phyloP scores from a whole-genome alignment of 1,140 invertebrate genomes.

The Mesaphorura yosii region DNA sequence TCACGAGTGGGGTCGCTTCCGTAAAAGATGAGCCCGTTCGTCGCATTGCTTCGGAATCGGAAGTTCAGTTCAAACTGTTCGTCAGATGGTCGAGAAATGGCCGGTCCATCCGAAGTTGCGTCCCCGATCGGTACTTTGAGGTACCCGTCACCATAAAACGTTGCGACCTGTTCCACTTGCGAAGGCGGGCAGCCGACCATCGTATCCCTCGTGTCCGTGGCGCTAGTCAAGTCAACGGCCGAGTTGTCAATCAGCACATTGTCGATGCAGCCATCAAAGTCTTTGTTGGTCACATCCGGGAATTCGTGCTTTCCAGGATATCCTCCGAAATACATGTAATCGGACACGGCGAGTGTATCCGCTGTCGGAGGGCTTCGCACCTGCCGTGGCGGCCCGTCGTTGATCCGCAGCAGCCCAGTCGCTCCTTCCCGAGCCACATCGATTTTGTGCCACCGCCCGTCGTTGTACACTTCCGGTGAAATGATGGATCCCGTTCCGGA shows the following conservation, averaged over 20 bases:
- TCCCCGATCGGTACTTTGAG: constrained; percentile 12
- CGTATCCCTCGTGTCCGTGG: constrained; percentile 64
- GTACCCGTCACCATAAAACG: constrained; percentile 23
- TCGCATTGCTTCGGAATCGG: constrained; percentile 71
- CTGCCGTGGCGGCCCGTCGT: constrained; percentile 32
- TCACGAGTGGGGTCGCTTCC: constrained; percentile 51
- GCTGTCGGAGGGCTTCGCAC: constrained; percentile 37
- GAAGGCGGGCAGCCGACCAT: constrained; percentile 62
- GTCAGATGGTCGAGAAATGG: constrained; percentile 38
- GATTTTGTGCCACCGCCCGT: constrained; percentile 70
- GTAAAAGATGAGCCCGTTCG: constrained; percentile 67
- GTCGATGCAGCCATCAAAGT: constrained; percentile 90
- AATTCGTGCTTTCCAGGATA: constrained; percentile 57
- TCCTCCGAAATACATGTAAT: constrained; percentile 80
- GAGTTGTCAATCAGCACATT: constrained; percentile 60
- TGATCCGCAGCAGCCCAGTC: constrained; percentile 54
- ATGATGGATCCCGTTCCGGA: constrained; percentile 45
- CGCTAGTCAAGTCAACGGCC: constrained; percentile 64
- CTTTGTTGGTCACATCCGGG: constrained; percentile 50
- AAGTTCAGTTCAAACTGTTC: constrained; percentile 55
- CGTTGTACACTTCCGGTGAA: constrained; percentile 55
- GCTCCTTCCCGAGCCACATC: constrained; percentile 52
- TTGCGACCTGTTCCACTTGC: constrained; percentile 16
- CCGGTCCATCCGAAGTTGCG: constrained; percentile 18
- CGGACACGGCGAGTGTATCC: constrained; percentile 43